These are phyloP conservation scores for Drosophila busckii DNA, from an alignment of 1,140 invertebrate species.

Conservation along the genomic window DNA sequence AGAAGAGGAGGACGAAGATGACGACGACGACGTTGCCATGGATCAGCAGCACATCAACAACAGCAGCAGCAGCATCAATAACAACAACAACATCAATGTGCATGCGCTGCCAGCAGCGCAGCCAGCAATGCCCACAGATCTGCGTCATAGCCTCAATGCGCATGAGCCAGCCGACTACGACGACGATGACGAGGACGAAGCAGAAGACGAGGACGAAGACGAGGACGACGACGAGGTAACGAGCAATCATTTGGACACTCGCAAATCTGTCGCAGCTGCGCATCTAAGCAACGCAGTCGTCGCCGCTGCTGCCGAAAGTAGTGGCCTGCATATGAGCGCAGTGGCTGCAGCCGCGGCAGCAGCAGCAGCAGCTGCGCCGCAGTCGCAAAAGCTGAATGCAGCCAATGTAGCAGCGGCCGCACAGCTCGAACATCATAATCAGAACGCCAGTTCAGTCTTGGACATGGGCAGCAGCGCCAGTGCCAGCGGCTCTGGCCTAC, in stretches of 20 bases:
- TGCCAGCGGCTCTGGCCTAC: slow-evolving; percentile 1
- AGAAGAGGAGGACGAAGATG: slow-evolving; percentile 39
- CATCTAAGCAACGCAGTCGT: slow-evolving; percentile 44
- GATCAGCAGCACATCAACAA: slow-evolving; percentile 16
- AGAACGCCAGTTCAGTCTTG: slow-evolving; percentile 37
- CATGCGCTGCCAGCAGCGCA: slow-evolving; percentile 3
- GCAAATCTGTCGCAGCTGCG: slow-evolving; percentile 32
- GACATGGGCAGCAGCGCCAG: slow-evolving; percentile 36
- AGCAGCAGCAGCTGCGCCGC: slow-evolving; percentile 51
- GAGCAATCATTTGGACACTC: slow-evolving; percentile 46
- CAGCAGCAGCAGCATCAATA: slow-evolving; percentile 27
- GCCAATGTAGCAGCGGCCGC: slow-evolving; percentile 15
- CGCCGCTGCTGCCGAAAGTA: slow-evolving; percentile 40
- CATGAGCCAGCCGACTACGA: slow-evolving; percentile 37
- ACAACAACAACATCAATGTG: slow-evolving; percentile 27
- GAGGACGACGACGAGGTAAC: slow-evolving; percentile 44
- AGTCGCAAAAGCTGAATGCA: slow-evolving; percentile 50
- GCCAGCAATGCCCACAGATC: slow-evolving; percentile 28
- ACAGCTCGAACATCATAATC: slow-evolving; percentile 50
- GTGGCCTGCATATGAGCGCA: slow-evolving; percentile 52
- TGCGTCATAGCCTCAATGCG: slow-evolving; percentile 33
- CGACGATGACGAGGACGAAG: slow-evolving; percentile 44
- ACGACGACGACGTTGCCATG: slow-evolving; percentile 47
- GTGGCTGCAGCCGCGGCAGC: slow-evolving; percentile 58
- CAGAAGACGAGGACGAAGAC: slow-evolving; percentile 42